Percentiles rank a stretch among this genome's conserved stretches.
Evolutionary conservation across 2,888 invertebrate genomes (phyloP).

Genomic region (Calameuta idolon): DNA sequence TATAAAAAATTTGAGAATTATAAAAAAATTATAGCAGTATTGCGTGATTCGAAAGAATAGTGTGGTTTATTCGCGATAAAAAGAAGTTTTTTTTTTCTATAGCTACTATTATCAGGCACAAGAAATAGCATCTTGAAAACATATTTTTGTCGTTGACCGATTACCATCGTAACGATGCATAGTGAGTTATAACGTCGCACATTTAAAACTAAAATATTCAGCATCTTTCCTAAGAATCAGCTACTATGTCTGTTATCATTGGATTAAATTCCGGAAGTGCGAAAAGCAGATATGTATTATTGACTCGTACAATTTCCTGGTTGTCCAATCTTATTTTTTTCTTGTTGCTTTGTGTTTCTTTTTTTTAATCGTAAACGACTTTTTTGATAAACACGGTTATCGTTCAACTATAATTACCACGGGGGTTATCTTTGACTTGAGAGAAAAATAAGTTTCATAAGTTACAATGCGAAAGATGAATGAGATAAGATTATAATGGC

Average conservation of each 20-base stretch:
- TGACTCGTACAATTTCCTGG: neutral
- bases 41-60: neutral
- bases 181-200: neutral
- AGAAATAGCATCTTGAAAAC: neutral
- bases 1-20: too few species aligned
- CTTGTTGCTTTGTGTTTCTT: neutral
- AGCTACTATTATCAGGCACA: neutral
- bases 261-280: neutral
- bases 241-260: neutral
- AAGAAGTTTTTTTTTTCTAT: neutral
- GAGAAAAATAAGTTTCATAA: neutral
- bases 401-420: neutral
- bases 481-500: neutral
- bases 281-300: neutral
- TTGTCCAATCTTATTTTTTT: neutral
- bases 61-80: neutral
- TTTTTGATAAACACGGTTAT: neutral
- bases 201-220: neutral
- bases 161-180: neutral
- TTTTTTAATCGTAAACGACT: neutral
- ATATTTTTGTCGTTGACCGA: neutral
- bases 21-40: too few species aligned
- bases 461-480: neutral
- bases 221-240: neutral
- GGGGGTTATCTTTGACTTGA: neutral